These are phyloP conservation scores for Gallinago nigripennis DNA, from an alignment of 2,797 vertebrate species.

Conservation along the genomic window DNA sequence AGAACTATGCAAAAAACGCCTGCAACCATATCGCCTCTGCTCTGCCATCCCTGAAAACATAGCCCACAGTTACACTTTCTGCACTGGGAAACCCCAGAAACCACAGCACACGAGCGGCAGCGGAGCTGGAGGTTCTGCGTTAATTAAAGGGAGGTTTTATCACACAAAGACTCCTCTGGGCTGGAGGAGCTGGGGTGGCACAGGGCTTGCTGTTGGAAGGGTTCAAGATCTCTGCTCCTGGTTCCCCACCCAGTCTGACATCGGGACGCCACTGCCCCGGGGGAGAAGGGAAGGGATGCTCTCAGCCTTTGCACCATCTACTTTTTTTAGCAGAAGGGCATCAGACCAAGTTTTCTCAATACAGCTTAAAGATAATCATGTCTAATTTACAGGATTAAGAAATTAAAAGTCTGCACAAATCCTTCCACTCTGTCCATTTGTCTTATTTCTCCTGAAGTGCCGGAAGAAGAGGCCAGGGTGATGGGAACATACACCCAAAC, in stretches of 20 bases:
- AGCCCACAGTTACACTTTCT: conserved; percentile 20
- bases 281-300: neutral
- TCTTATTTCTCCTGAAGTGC: neutral
- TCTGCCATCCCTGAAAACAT: conserved; percentile 18
- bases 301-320: neutral
- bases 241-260: neutral
- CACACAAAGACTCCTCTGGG: neutral
- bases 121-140: neutral
- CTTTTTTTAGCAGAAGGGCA: neutral
- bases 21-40: neutral
- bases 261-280: neutral
- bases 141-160: neutral
- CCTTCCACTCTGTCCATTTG: neutral
- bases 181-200: neutral
- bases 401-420: neutral
- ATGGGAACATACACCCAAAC: neutral
- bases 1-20: conserved; percentile 9
- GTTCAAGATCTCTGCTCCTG: neutral
- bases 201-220: neutral
- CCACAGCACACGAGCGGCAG: conserved; percentile 2
- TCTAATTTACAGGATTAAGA: neutral
- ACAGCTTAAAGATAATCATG: neutral
- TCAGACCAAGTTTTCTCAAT: neutral
- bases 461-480: neutral
- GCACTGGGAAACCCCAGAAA: conserved; percentile 54